Evolutionary conservation across 2,888 invertebrate genomes (phyloP).

Genomic region (Graphium colonna): DNA sequence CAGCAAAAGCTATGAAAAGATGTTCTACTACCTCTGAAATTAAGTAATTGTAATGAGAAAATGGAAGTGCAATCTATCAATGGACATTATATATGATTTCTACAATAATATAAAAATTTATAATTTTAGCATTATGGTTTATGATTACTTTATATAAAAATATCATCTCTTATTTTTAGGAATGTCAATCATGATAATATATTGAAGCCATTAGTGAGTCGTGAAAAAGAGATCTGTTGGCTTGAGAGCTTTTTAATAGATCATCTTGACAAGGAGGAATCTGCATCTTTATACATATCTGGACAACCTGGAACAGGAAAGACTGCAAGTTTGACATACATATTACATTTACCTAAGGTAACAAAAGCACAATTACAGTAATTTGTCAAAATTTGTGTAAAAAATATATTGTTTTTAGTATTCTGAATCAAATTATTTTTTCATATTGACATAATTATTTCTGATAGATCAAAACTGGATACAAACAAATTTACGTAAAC

Average conservation of each 20-base stretch:
- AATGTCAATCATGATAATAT: constrained; percentile 7
- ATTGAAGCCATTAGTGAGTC: constrained; percentile 81
- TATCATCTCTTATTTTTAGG: constrained; percentile 31
- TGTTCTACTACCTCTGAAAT: no score
- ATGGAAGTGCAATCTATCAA: no score
- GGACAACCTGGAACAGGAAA: constrained; percentile 99
- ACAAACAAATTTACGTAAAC: constrained; percentile 87
- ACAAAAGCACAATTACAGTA: constrained; percentile 22
- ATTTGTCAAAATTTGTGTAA: not conserved
- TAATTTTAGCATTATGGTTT: no score
- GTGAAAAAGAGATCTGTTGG: constrained; percentile 87
- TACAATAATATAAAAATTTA: no score
- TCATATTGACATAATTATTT: no score
- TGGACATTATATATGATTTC: no score
- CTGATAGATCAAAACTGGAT: constrained; percentile 76
- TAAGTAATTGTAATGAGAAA: no score
- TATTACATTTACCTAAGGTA: constrained; percentile 84
- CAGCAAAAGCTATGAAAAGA: no score
- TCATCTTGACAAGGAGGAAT: constrained; percentile 82
- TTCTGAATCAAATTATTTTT: no score
- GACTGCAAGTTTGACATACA: constrained; percentile 91
- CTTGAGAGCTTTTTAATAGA: constrained; percentile 84
- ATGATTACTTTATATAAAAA: no score
- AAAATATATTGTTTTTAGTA: no score
- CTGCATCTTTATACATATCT: constrained; percentile 94